Conservation (phyloP, 2,888 invertebrate species). For the Limnephilus rhombicus region DNA sequence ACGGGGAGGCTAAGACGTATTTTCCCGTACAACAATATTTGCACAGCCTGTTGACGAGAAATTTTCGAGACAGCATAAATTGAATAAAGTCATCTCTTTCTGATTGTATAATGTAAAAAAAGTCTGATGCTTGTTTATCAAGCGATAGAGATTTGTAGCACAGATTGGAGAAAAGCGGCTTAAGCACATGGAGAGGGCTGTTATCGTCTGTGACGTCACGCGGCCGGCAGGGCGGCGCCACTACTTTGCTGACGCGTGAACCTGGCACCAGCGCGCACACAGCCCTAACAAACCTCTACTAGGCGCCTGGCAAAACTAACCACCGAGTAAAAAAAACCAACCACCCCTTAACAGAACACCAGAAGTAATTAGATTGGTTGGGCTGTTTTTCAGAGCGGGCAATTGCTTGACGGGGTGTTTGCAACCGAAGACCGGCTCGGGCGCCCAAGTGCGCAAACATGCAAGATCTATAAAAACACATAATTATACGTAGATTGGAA, state of each 20-base stretch:
- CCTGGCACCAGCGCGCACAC: constrained; percentile 39
- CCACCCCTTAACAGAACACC: background rate
- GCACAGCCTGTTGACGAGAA: background rate
- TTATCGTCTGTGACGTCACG: constrained; percentile 59
- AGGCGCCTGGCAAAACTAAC: constrained; percentile 2
- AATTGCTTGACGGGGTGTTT: constrained; percentile 1
- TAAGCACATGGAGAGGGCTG: background rate
- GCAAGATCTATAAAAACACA: constrained; percentile 26
- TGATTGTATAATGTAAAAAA: background rate
- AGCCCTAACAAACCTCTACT: background rate
- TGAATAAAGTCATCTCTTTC: background rate
- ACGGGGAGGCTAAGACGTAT: background rate
- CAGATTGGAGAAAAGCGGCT: background rate
- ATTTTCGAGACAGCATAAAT: background rate
- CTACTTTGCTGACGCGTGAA: constrained; percentile 56
- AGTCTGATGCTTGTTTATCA: too few relatives aligned
- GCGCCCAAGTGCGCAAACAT: constrained; percentile 46
- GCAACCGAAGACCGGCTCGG: background rate
- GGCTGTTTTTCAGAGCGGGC: background rate
- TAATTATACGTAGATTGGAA: constrained; percentile 36
- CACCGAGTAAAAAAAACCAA: constrained; percentile 13
- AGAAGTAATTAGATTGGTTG: background rate
- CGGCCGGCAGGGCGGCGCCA: constrained; percentile 59
- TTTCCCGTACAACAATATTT: background rate
- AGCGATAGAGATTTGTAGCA: background rate